A percentile compares a stretch with the other conserved stretches of the same genome.
Evolutionary conservation across 2,113 vertebrate species (phyloP).

Genomic region (Psettodes erumei): DNA sequence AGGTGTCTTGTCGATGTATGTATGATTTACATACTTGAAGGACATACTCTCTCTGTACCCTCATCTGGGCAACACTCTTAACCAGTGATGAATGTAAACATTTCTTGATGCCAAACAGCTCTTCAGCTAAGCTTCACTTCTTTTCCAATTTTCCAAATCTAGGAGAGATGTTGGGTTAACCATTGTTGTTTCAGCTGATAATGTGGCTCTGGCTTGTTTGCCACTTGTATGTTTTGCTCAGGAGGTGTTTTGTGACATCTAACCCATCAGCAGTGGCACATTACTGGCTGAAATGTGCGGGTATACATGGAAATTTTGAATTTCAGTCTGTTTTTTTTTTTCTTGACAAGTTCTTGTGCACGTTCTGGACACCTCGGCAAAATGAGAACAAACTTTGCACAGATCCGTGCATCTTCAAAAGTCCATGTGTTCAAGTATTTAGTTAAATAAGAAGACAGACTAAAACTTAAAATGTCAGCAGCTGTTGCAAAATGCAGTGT

Average conservation of each 20-base stretch:
- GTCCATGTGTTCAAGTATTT: no score
- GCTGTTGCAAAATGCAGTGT: conserved; percentile 1
- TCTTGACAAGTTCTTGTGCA: not conserved
- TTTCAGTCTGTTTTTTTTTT: conserved; percentile 5
- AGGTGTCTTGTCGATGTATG: no score
- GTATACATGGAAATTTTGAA: conserved; percentile 4
- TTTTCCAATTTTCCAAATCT: conserved; percentile 3
- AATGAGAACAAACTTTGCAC: not conserved
- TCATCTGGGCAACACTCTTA: not conserved
- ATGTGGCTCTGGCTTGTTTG: not conserved
- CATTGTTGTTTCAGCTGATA: not conserved
- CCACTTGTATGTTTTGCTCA: not conserved
- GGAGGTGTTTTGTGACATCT: not conserved
- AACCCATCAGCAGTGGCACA: not conserved
- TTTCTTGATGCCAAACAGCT: not conserved
- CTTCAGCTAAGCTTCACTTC: not conserved
- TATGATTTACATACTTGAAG: no score
- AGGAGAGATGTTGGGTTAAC: not conserved
- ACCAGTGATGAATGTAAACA: conserved; percentile 4
- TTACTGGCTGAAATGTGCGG: not conserved
- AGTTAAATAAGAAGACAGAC: not conserved
- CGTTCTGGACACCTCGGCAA: not conserved
- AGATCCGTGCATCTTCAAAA: no score
- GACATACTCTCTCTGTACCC: no score
- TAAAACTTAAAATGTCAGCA: conserved; percentile 19